Evolutionary conservation across 2,888 invertebrate genomes (phyloP), one percentile per base, ranked within the genome.

Genomic region (Agrochola macilenta): DNA sequence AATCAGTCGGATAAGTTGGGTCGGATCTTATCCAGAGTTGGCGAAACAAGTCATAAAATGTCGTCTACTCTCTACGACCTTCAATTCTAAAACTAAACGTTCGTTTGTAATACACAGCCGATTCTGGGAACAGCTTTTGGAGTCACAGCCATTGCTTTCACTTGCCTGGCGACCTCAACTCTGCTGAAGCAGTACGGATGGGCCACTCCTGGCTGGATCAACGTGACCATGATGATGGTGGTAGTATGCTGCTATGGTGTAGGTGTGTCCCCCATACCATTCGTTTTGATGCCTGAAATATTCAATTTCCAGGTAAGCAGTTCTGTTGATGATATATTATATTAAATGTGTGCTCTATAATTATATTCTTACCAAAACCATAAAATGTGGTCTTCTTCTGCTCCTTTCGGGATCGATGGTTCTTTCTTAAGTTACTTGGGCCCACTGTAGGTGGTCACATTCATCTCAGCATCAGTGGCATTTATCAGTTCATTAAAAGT

Each of bases 261-360:
- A 23, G 94, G 92, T 0, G 84, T 93, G 0, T 87, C 91, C 1
- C 89, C 93, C 0, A 66, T 94, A 4, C 93, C 93, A 0, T 94
- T 89, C 26, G 89, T 94, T 39, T 87, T 94, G 5, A 91, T 94
- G 91, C 87, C 94, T 0, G 94, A 94, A 76, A 90, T 93, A 81
- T 93, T 94, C 39, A 93, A 90, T 80, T 94, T 94, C 52, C 93
- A 94, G 84, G 94, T 93, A 68, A 85, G 81, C 60, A 57, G 23
- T 52, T 52, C 52, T 58, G n/a, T 57, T 57, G 57, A n/a, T 57
- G n/a, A 57, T 12, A n/a, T 2, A 57, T n/a, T n/a, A n/a, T n/a
- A 57, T n/a, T n/a, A 4, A n/a, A 57, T n/a, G 57, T 11, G 23
- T 23, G 52, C 23, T 23, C 8, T 23, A 17, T 23, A 54, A 23